These are phyloP conservation scores for Cosmopolites sordidus DNA, from an alignment of 2,888 invertebrate genomes.

Conservation along the genomic window DNA sequence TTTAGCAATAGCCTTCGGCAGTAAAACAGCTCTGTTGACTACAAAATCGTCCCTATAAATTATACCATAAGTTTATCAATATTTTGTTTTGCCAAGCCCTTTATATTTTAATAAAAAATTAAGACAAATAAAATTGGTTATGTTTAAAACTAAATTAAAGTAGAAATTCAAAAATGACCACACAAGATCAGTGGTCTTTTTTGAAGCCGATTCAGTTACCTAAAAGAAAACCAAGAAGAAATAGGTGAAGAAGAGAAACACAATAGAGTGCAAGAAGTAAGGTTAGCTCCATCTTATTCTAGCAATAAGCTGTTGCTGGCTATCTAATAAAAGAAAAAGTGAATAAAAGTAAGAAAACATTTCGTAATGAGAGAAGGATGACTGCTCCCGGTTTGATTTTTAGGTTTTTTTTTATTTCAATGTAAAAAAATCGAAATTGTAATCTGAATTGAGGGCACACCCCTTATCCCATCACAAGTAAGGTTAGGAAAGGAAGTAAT, in stretches of 20 bases:
- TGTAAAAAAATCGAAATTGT: not conserved
- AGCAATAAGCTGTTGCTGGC: conserved; percentile 22
- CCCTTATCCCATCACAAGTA: conserved; percentile 68
- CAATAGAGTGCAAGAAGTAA: conserved; percentile 8
- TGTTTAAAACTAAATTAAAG: too few species aligned
- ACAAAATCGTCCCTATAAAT: conserved; percentile 34
- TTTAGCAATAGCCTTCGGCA: conserved; percentile 66
- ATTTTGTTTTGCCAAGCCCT: too few species aligned
- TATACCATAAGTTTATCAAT: not conserved
- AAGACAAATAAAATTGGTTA: too few species aligned
- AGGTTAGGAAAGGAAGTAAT: conserved; percentile 29
- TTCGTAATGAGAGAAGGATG: conserved; percentile 50
- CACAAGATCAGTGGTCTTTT: not conserved
- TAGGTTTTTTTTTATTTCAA: conserved; percentile 4
- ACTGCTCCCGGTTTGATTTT: conserved; percentile 36
- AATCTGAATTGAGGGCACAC: conserved; percentile 59
- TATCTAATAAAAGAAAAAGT: conserved; percentile 22
- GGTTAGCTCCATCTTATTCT: conserved; percentile 18
- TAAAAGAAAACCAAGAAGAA: not conserved
- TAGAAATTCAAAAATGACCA: not conserved
- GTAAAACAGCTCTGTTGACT: conserved; percentile 39
- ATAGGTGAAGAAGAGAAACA: conserved; percentile 7
- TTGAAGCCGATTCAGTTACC: not conserved
- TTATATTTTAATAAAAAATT: too few species aligned
- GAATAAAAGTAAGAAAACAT: conserved; percentile 25